phyloP scores from a whole-genome alignment of 1,140 invertebrate genomes.

The Venturia canescens region DNA sequence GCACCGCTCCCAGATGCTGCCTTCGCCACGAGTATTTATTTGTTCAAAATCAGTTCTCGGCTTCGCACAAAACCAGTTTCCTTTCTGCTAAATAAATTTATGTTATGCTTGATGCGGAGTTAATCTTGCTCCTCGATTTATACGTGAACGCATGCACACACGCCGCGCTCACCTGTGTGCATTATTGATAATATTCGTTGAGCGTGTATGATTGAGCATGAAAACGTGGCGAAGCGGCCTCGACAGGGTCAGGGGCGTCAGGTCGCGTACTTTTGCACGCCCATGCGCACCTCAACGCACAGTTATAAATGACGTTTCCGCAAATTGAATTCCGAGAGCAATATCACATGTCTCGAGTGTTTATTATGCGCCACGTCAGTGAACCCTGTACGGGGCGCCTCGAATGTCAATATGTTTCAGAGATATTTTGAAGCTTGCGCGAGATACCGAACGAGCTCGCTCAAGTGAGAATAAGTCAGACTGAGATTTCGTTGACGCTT shows the following conservation, averaged over 20 bases:
- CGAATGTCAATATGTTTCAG: background rate
- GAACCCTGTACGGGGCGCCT: background rate
- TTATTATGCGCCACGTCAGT: background rate
- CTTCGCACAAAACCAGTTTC: background rate
- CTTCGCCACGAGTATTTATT: too few species aligned
- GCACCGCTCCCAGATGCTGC: too few species aligned
- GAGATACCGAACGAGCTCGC: too few species aligned
- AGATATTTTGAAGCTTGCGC: too few species aligned
- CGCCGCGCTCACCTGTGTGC: background rate
- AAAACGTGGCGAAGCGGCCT: conserved; percentile 13
- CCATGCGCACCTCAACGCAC: conserved; percentile 6
- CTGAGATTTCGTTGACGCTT: too few species aligned
- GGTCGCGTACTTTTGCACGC: background rate
- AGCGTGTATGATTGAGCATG: background rate
- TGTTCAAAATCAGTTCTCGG: background rate
- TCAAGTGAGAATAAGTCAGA: too few species aligned
- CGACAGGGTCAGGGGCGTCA: conserved; percentile 25
- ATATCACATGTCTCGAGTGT: conserved; percentile 17
- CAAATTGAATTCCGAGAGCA: conserved; percentile 19
- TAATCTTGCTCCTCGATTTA: background rate
- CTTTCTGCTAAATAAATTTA: background rate
- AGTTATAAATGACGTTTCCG: conserved; percentile 25
- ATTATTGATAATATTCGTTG: background rate
- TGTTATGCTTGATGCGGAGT: background rate
- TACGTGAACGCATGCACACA: background rate